Conservation (phyloP, 2,113 vertebrate species). For the Jaculus jaculus region DNA sequence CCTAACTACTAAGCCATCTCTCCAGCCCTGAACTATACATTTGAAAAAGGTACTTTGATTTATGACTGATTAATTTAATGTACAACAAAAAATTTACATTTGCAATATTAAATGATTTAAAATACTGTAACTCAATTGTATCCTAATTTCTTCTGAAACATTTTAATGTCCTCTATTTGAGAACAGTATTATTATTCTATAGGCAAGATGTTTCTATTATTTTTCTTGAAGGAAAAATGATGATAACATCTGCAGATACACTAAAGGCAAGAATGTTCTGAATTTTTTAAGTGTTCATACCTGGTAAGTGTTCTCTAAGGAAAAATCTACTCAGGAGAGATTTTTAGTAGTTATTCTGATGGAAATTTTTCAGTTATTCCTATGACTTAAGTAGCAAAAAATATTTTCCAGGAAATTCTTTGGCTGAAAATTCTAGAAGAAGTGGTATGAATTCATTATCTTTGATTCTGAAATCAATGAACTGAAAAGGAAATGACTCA, state of each 20-base stretch:
- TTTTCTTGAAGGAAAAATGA: constrained; percentile 52
- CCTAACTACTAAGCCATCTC: no score
- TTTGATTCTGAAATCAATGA: constrained; percentile 52
- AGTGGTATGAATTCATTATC: constrained; percentile 46
- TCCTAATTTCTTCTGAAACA: neutral
- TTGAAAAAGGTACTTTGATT: neutral
- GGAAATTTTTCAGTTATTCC: constrained; percentile 55
- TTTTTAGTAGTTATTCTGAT: constrained; percentile 57
- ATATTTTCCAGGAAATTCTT: constrained; percentile 62
- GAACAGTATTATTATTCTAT: constrained; percentile 30
- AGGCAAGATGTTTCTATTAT: constrained; percentile 13
- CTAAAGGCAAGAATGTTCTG: constrained; percentile 40
- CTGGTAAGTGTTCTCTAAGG: constrained; percentile 52
- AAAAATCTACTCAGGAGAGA: neutral
- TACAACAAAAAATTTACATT: neutral
- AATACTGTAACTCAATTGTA: neutral
- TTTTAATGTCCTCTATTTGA: constrained; percentile 61
- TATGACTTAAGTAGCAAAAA: constrained; percentile 57
- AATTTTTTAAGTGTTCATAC: constrained; percentile 50
- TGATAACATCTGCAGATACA: constrained; percentile 50
- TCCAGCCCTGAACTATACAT: no score
- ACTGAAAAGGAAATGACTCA: constrained; percentile 55
- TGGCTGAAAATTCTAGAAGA: constrained; percentile 50
- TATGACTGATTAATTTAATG: neutral
- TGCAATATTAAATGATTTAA: constrained; percentile 18